Evolutionary conservation across 2,113 vertebrate genomes (phyloP).

Genomic region (Podarcis muralis): DNA sequence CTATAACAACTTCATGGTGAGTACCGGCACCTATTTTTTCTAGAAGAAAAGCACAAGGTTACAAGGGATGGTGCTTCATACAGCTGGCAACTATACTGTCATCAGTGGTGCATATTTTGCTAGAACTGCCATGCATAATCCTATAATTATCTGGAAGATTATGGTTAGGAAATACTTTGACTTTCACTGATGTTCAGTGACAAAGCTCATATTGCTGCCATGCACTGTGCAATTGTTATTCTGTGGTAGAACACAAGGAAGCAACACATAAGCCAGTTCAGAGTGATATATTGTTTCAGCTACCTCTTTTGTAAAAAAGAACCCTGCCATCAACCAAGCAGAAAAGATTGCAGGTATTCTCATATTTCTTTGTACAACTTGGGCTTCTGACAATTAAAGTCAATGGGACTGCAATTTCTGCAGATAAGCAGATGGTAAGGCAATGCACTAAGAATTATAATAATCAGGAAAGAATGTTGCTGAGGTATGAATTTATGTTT

Average conservation of each 20-base stretch:
- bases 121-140: neutral
- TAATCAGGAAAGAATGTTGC: constrained; percentile 44
- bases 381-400: constrained; percentile 26
- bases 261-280: constrained; percentile 6
- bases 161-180: neutral
- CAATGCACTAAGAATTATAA: constrained; percentile 62
- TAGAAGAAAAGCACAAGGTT: neutral
- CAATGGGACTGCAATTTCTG: constrained; percentile 52
- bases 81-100: neutral
- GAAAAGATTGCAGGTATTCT: constrained; percentile 39
- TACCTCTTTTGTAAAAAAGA: constrained; percentile 18
- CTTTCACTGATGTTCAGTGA: constrained; percentile 1
- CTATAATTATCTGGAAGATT: neutral
- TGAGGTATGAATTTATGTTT: constrained; percentile 65
- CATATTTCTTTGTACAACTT: constrained; percentile 40
- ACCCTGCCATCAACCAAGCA: constrained; percentile 32
- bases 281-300: neutral
- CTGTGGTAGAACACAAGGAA: rapidly evolving
- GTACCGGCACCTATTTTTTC: no score
- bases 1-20: no score
- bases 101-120: neutral
- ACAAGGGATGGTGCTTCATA: neutral
- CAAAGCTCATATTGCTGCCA: neutral
- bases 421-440: constrained; percentile 69
- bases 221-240: neutral